Evolutionary conservation across 2,797 vertebrate genomes (phyloP).

Genomic region (Gallirallus australis): DNA sequence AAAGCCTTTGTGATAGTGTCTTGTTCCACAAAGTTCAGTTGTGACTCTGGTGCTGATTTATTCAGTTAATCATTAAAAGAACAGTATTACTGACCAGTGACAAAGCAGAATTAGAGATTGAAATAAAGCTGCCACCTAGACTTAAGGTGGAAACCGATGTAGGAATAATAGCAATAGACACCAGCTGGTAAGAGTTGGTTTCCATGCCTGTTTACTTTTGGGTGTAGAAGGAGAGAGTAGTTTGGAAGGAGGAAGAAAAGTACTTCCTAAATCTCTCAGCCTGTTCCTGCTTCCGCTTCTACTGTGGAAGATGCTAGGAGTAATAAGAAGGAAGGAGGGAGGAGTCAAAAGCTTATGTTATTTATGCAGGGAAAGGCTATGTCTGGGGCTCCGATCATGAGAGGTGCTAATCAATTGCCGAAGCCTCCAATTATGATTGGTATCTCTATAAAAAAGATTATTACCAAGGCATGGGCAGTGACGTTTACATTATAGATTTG

Average conservation of each 20-base stretch:
- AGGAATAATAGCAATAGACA: neutral
- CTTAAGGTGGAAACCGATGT: slow-evolving; percentile 6
- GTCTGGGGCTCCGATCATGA: too few relatives aligned
- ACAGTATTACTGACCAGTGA: neutral
- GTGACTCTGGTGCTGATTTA: slow-evolving; percentile 4
- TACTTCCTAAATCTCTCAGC: neutral
- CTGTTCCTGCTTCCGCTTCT: too few relatives aligned
- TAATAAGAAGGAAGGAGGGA: too few relatives aligned
- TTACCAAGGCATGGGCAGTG: too few relatives aligned
- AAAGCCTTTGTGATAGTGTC: neutral
- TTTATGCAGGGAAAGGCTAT: too few relatives aligned
- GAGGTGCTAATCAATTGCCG: too few relatives aligned
- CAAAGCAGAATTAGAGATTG: neutral
- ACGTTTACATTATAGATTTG: too few relatives aligned
- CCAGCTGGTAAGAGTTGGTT: neutral
- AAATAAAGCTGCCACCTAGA: neutral
- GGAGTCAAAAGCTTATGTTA: too few relatives aligned
- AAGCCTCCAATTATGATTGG: too few relatives aligned
- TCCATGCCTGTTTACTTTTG: neutral
- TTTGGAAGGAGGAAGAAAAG: slow-evolving; percentile 14
- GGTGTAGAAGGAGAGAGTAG: neutral
- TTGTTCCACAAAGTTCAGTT: neutral
- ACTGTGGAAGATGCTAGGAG: too few relatives aligned
- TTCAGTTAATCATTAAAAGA: slow-evolving; percentile 47
- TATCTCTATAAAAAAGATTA: too few relatives aligned